These are phyloP conservation scores for Tylochromis polylepis DNA, from an alignment of 2,113 vertebrate species.

Conservation along the genomic window DNA sequence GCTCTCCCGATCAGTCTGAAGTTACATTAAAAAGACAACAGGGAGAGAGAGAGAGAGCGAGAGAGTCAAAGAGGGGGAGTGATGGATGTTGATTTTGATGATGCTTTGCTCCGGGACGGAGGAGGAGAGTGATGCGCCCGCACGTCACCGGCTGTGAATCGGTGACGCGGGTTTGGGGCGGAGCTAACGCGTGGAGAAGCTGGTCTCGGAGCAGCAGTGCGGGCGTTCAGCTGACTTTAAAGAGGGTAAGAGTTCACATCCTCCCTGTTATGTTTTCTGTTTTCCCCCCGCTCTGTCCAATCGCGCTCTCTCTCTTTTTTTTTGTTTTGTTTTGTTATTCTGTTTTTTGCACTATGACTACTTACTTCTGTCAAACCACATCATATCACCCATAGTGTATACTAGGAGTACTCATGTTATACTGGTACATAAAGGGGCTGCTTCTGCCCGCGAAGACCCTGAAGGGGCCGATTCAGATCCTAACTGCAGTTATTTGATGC, in stretches of 20 bases:
- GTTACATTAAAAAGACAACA: conserved; percentile 71
- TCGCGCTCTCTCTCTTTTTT: rapidly evolving
- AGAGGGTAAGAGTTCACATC: background rate
- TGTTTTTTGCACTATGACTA: background rate
- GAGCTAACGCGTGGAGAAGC: conserved; percentile 72
- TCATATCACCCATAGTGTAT: background rate
- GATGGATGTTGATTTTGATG: conserved; percentile 66
- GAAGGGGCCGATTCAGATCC: background rate
- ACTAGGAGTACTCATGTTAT: background rate
- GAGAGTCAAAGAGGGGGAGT: conserved; percentile 36
- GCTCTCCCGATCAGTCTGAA: conserved; percentile 46
- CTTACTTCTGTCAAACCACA: background rate
- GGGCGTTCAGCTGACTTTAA: background rate
- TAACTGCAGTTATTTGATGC: conserved; percentile 49
- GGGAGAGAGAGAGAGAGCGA: conserved; percentile 33
- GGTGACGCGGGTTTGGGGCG: conserved; percentile 77
- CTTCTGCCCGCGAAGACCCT: background rate
- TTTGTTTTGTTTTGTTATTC: background rate
- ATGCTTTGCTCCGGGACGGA: conserved; percentile 78
- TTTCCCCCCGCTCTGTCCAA: too few species aligned
- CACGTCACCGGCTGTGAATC: conserved; percentile 83
- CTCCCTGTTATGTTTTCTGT: background rate
- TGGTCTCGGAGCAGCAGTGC: conserved; percentile 71
- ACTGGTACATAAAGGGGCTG: background rate
- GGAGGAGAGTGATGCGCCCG: conserved; percentile 78